phyloP scores from a whole-genome alignment of 2,113 vertebrate genomes.

The Calidris pygmaea region DNA sequence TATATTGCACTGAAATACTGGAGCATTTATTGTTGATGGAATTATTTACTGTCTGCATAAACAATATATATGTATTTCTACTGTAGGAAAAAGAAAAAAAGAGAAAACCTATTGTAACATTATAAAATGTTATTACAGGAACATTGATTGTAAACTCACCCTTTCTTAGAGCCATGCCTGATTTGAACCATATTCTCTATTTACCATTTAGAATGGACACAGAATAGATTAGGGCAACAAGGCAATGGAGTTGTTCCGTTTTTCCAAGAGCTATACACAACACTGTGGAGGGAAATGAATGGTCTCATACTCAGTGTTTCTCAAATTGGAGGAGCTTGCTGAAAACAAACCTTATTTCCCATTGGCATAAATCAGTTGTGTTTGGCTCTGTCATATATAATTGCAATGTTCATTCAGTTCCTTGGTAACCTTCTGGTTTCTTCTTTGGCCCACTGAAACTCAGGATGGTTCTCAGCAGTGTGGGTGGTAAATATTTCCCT shows the following conservation, averaged over 20 bases:
- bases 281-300: neutral
- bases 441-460: neutral
- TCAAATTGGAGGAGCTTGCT: neutral
- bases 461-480: neutral
- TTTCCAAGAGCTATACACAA: neutral
- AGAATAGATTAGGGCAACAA: neutral
- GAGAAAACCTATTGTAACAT: neutral
- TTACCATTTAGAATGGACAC: neutral
- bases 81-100: neutral
- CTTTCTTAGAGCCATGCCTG: neutral
- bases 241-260: neutral
- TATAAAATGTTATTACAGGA: neutral
- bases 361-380: neutral
- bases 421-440: neutral
- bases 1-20: neutral
- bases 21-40: neutral
- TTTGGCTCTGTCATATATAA: neutral
- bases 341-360: neutral
- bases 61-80: neutral
- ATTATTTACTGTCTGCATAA: neutral
- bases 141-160: neutral
- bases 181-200: neutral
- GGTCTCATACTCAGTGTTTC: neutral
- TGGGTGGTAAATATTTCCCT: neutral
- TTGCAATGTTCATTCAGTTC: neutral